Evolutionary conservation across 1,140 invertebrate genomes (phyloP).

Genomic region (Papilio xuthus): DNA sequence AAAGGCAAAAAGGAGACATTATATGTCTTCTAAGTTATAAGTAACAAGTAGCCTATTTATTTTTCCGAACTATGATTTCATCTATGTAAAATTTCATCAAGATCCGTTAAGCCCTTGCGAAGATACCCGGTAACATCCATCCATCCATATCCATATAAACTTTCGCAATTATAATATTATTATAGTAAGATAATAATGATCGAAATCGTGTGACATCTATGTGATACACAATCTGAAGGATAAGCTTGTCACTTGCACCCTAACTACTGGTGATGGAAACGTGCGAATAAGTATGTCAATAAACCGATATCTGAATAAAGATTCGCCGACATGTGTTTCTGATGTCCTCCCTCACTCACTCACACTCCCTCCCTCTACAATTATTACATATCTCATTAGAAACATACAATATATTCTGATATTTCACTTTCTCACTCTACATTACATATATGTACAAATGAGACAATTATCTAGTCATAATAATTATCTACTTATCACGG

Average conservation of each 20-base stretch:
- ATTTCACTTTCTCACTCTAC: background rate
- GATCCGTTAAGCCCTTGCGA: too few relatives aligned
- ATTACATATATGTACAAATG: background rate
- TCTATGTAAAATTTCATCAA: too few relatives aligned
- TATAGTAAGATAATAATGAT: too few relatives aligned
- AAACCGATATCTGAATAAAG: conserved; percentile 4
- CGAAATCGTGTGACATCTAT: too few relatives aligned
- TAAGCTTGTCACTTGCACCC: background rate
- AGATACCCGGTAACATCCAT: too few relatives aligned
- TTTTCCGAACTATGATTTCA: too few relatives aligned
- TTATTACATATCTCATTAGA: background rate
- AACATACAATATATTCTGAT: background rate
- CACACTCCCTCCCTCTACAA: background rate
- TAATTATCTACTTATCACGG: background rate
- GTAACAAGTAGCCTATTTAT: too few relatives aligned
- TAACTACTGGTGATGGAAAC: background rate
- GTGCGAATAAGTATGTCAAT: background rate
- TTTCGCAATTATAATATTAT: too few relatives aligned
- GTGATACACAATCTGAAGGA: too few relatives aligned
- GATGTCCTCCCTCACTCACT: background rate
- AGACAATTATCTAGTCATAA: background rate
- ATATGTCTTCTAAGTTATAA: too few relatives aligned
- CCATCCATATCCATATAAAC: too few relatives aligned
- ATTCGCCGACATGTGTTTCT: background rate
- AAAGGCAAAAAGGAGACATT: too few relatives aligned